Base-by-base conservation (phyloP, 1,140 invertebrate species). In the Halyomorpha halys region DNA sequence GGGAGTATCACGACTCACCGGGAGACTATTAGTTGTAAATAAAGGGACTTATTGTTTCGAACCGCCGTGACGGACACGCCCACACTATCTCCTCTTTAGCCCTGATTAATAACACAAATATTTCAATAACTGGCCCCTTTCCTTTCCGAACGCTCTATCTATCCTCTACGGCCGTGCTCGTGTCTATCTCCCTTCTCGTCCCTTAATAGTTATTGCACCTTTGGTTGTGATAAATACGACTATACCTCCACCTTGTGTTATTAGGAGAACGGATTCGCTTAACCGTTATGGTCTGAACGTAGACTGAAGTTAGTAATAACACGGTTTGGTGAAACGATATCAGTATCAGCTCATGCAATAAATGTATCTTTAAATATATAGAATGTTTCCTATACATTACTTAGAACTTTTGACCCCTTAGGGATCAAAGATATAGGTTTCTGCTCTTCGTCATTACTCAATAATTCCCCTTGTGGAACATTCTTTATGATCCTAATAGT, bases 41-140 rank as follows among this genome's bases (percentile, higher is more conserved):
- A 49, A 21, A 19, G 47, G 21, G 21, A 21, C n/a, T 49, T 49
- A 49, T 49, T 49, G 47, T 49, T 49, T 49, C 11, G n/a, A 11
- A 9, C n/a, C 11, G 34, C 11, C 47, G 47, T 49, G 47, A 49
- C 21, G n/a, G 47, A 1, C 47, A 49, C 47, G 47, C 47, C 47
- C 21, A 4, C n/a, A 5, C 47, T 49, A 49, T 49, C 47, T 49
- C 47, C 47, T 21, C n/a, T 21, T 49, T 49, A 49, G 9, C n/a
- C n/a, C 5, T 19, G 47, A 49, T 49, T 49, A 49, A 49, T 49
- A 19, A 49, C 47, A 49, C 47, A 49, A 49, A 49, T 49, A 49
- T 49, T 49, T 49, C 47, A 49, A 49, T 49, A 49, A 49, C n/a
- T 49, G 47, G 47, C 16, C 47, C 47, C 21, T 49, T 21, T 49